Evolutionary conservation across 2,113 vertebrate species (phyloP).

Genomic region (Notarius lentiginosus): DNA sequence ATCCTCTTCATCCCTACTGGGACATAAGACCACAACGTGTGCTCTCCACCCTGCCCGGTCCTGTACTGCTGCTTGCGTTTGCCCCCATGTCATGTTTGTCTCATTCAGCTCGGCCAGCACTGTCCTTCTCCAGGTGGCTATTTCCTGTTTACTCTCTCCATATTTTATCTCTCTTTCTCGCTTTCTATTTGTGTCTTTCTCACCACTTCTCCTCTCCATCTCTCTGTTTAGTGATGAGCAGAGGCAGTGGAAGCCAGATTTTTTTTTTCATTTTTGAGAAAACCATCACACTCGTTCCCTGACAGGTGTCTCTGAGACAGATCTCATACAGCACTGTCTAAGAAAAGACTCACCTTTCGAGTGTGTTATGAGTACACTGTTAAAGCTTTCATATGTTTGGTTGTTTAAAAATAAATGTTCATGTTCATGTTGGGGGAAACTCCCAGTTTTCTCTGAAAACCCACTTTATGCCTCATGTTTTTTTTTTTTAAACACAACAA

Average conservation of each 20-base stretch:
- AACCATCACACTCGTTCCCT: not conserved
- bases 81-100: too few species aligned
- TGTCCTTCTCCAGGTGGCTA: too few species aligned
- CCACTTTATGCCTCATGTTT: not conserved
- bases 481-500: not conserved
- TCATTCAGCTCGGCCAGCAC: too few species aligned
- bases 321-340: not conserved
- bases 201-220: not conserved
- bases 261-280: not conserved
- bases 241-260: not conserved
- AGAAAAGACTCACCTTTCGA: conserved; percentile 23
- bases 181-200: not conserved
- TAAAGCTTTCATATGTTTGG: not conserved
- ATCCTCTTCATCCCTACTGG: too few species aligned
- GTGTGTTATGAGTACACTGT: not conserved
- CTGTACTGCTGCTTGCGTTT: too few species aligned
- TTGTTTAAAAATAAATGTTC: not conserved
- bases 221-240: not conserved
- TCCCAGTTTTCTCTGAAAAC: not conserved
- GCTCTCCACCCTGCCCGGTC: too few species aligned
- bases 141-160: too few species aligned
- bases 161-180: not conserved
- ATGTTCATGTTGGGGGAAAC: not conserved
- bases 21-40: too few species aligned
- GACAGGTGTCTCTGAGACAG: not conserved